A percentile compares a stretch with the other conserved stretches of the same genome.
Conservation (phyloP, 2,888 invertebrate genomes). For the Epistrophella euchroma region DNA sequence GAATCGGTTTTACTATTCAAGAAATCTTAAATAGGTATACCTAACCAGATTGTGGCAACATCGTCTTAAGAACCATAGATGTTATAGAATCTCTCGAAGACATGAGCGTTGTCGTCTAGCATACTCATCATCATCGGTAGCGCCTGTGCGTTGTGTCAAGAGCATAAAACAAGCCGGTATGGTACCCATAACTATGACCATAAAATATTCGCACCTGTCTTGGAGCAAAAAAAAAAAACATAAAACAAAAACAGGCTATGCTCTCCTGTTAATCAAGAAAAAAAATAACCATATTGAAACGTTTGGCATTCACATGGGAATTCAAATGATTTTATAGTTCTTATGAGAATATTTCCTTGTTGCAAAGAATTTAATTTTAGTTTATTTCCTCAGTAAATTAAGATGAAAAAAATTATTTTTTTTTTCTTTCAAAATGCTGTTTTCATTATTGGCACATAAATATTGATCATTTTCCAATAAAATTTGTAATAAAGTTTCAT, state of each 20-base stretch:
- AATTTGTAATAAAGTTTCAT: not conserved
- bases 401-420: not conserved
- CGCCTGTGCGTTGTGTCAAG: not conserved
- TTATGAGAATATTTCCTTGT: not conserved
- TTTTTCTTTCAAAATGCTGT: not conserved
- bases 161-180: slow-evolving; percentile 12
- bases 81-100: slow-evolving; percentile 18
- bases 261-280: not conserved
- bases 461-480: not conserved
- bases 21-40: not conserved
- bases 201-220: slow-evolving; percentile 17
- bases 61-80: slow-evolving; percentile 17
- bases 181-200: slow-evolving; percentile 12
- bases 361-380: not conserved
- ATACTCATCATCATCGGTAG: slow-evolving; percentile 20
- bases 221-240: not conserved
- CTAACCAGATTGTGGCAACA: slow-evolving; percentile 22
- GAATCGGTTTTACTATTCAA: not conserved
- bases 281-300: not conserved
- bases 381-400: not conserved
- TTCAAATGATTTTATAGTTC: slow-evolving; percentile 2
- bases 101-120: slow-evolving; percentile 11
- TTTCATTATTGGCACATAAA: not conserved
- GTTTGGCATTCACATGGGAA: not conserved
- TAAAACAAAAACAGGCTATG: not conserved